Evolutionary conservation across 2,888 invertebrate species (phyloP).

Genomic region (Graphium colonna): DNA sequence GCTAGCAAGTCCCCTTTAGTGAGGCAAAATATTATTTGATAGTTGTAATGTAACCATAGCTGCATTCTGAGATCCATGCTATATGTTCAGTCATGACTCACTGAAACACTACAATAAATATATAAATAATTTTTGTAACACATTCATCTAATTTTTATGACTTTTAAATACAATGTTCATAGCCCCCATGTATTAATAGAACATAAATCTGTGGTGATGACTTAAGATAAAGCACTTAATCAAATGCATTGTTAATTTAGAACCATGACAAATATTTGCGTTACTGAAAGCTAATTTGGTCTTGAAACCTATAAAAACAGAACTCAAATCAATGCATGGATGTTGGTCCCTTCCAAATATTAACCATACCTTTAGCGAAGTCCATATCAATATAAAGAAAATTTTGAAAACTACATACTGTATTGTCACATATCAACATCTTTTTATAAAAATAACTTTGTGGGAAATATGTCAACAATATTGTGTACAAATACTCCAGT

Average conservation of each 20-base stretch:
- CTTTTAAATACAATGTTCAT: constrained; percentile 55
- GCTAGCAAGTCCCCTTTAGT: constrained; percentile 37
- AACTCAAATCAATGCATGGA: constrained; percentile 47
- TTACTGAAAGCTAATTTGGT: constrained; percentile 41
- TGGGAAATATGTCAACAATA: constrained; percentile 65
- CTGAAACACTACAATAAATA: constrained; percentile 59
- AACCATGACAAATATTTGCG: constrained; percentile 39
- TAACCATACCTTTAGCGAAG: constrained; percentile 57
- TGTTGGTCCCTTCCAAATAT: constrained; percentile 76
- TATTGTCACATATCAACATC: constrained; percentile 76
- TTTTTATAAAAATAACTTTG: constrained; percentile 73
- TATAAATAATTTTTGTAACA: constrained; percentile 62
- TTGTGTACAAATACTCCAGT: constrained; percentile 73
- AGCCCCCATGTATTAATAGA: constrained; percentile 63
- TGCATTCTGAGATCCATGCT: constrained; percentile 79
- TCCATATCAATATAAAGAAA: constrained; percentile 47
- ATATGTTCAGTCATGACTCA: constrained; percentile 73
- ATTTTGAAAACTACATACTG: constrained; percentile 64
- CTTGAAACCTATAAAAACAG: constrained; percentile 40
- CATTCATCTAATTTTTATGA: constrained; percentile 51
- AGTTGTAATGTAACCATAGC: constrained; percentile 57
- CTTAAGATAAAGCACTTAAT: constrained; percentile 49
- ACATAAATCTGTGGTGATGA: constrained; percentile 47
- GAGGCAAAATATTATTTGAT: constrained; percentile 47
- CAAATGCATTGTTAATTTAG: constrained; percentile 58